Conservation (phyloP, 2,113 vertebrate species). For the Panthera uncia region DNA sequence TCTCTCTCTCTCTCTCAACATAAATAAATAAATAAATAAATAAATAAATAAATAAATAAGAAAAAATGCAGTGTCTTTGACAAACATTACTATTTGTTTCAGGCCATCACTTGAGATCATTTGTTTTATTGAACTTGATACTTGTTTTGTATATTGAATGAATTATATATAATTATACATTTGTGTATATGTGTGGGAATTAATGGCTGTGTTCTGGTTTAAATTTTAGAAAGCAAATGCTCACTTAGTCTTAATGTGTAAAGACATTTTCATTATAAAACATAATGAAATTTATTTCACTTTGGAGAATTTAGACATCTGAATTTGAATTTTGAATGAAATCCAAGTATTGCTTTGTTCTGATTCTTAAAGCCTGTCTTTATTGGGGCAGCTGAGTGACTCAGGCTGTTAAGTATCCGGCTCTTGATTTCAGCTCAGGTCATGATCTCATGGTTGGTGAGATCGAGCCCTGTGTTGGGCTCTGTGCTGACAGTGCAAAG, state of each 20-base stretch:
- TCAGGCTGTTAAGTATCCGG: no score
- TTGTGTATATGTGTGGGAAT: background rate
- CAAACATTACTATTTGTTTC: background rate
- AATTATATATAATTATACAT: slow-evolving; percentile 1
- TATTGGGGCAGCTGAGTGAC: background rate
- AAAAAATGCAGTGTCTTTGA: background rate
- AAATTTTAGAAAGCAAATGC: slow-evolving; percentile 42
- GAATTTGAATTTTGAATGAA: slow-evolving; percentile 55
- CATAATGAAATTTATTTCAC: slow-evolving; percentile 47
- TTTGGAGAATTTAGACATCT: slow-evolving; percentile 53
- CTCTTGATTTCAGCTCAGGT: no score
- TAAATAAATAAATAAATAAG: background rate
- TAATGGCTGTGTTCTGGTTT: slow-evolving; percentile 23
- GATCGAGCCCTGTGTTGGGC: no score
- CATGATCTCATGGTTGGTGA: no score
- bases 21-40: background rate
- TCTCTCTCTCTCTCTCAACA: background rate
- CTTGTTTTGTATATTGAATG: background rate
- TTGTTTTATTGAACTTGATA: slow-evolving; percentile 33
- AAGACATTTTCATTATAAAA: slow-evolving; percentile 19
- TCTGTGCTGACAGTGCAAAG: no score
- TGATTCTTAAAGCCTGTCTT: slow-evolving; percentile 49
- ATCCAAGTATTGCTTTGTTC: slow-evolving; percentile 30
- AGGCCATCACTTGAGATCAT: slow-evolving; percentile 10
- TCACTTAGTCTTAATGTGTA: background rate